Evolutionary conservation across 2,113 vertebrate genomes (phyloP).

Genomic region (Melanerpes aurifrons): DNA sequence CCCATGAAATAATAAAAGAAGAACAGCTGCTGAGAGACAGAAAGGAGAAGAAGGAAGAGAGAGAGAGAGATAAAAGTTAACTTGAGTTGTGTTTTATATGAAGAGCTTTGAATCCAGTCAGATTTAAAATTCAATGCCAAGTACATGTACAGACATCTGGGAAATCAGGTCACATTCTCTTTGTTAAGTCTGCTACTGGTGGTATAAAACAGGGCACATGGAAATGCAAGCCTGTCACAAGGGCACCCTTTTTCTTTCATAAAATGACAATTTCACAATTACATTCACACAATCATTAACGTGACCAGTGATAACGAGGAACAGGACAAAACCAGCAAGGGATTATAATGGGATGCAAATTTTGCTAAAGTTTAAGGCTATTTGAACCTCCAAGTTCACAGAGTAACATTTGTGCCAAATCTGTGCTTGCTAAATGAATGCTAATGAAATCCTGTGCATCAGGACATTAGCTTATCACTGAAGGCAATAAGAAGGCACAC

Average conservation of each 20-base stretch:
- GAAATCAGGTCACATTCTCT: slow-evolving; percentile 63
- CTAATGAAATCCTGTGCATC: background rate
- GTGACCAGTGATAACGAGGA: background rate
- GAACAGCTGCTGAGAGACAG: slow-evolving; percentile 64
- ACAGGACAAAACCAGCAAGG: background rate
- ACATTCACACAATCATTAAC: background rate
- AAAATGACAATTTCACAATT: slow-evolving; percentile 20
- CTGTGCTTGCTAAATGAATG: background rate
- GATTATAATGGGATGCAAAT: background rate
- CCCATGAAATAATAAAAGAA: slow-evolving; percentile 72
- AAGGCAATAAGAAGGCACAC: background rate
- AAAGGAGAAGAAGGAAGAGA: background rate
- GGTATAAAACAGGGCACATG: background rate
- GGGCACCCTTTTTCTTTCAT: slow-evolving; percentile 23
- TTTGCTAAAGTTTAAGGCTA: background rate
- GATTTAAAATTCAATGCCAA: slow-evolving; percentile 63
- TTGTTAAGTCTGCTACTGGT: slow-evolving; percentile 37
- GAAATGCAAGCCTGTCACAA: slow-evolving; percentile 35
- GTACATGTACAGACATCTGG: slow-evolving; percentile 52
- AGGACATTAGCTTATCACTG: background rate
- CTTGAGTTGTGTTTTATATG: slow-evolving; percentile 52
- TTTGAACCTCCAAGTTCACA: background rate
- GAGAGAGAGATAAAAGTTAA: slow-evolving; percentile 60
- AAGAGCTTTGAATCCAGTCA: slow-evolving; percentile 57
- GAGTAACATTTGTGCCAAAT: background rate